These are phyloP conservation scores for Agonopterix alstromeriana DNA, from an alignment of 2,888 invertebrate species.

Conservation along the genomic window DNA sequence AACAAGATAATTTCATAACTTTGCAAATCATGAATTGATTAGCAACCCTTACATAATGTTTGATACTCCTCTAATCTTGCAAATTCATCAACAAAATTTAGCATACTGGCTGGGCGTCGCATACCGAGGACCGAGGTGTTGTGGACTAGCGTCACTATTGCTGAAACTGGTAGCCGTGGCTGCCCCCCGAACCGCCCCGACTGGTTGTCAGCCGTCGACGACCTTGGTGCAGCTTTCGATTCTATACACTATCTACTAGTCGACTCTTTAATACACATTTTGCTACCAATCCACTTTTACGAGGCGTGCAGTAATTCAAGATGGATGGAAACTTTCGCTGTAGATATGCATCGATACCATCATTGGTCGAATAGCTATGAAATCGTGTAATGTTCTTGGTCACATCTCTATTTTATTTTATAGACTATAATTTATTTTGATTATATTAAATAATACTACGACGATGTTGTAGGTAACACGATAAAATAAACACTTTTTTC, in stretches of 20 bases:
- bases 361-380: no score
- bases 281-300: slow-evolving; percentile 32
- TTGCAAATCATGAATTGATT: no score
- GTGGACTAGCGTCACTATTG: not conserved
- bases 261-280: slow-evolving; percentile 19
- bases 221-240: slow-evolving; percentile 52
- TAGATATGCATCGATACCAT: not conserved
- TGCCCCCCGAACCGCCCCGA: slow-evolving; percentile 28
- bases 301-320: not conserved
- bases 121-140: no score
- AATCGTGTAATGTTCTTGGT: no score
- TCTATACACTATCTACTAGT: slow-evolving; percentile 25
- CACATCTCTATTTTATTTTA: no score
- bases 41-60: no score
- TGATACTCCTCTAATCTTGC: not conserved
- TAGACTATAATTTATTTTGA: not conserved
- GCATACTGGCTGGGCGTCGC: slow-evolving; percentile 1
- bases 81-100: slow-evolving; percentile 1
- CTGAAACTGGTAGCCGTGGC: slow-evolving; percentile 15
- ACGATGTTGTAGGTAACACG: not conserved
- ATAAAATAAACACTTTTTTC: not conserved
- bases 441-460: not conserved
- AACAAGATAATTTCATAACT: no score
- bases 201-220: slow-evolving; percentile 30
- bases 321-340: slow-evolving; percentile 4